Conservation (phyloP, 1,140 invertebrate species). For the Plodia interpunctella region DNA sequence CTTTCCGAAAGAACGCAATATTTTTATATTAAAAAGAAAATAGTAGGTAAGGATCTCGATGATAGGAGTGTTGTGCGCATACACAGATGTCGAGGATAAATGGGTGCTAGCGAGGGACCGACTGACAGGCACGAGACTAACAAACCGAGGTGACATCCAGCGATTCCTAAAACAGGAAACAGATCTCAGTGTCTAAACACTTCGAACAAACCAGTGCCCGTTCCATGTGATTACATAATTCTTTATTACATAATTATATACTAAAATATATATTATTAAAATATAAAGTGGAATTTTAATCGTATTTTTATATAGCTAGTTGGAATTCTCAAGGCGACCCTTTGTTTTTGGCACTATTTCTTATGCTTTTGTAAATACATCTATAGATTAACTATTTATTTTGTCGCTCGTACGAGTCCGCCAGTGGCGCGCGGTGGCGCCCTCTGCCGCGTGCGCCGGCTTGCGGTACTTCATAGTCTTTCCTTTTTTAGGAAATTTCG, state of each 20-base stretch:
- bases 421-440: conserved; percentile 17
- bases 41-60: conserved; percentile 37
- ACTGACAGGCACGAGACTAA: conserved; percentile 22
- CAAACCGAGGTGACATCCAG: conserved; percentile 38
- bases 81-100: conserved; percentile 27
- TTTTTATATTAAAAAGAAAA: conserved; percentile 56
- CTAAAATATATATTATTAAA: conserved; percentile 32
- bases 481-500: conserved; percentile 72
- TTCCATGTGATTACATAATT: conserved; percentile 64
- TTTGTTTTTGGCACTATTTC: conserved; percentile 57
- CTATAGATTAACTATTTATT: conserved; percentile 74
- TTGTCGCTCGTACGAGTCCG: conserved; percentile 29
- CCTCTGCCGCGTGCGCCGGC: conserved; percentile 23
- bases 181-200: conserved; percentile 70
- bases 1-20: conserved; percentile 42
- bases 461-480: conserved; percentile 28
- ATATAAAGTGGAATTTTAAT: conserved; percentile 60
- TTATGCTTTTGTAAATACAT: conserved; percentile 74
- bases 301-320: conserved; percentile 70
- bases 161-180: conserved; percentile 32
- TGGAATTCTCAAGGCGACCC: conserved; percentile 54
- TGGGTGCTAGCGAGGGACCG: conserved; percentile 67
- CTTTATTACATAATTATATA: conserved; percentile 53
- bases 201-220: conserved; percentile 72
- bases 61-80: not conserved